Evolutionary conservation across 2,113 vertebrate species (phyloP), one percentile per base, ranked within the genome.

Genomic region (Vidua macroura): DNA sequence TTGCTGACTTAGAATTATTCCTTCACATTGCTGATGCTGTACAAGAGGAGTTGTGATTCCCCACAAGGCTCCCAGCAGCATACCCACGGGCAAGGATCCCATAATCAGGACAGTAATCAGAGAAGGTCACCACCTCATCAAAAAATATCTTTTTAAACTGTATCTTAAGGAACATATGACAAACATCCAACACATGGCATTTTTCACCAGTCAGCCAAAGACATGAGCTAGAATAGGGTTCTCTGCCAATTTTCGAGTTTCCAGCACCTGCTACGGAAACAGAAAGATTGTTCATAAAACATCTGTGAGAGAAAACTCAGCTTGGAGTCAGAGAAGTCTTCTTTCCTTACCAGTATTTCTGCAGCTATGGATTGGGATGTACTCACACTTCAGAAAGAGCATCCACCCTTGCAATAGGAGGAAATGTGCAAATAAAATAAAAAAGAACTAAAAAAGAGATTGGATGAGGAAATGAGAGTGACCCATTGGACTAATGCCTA

Each of bases 181-280:
- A 90, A 93, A 84, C 17, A 82, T 44, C 37, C n/a, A 82, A 49
- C 44, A 39, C 51, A 31, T 21, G 33, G 39, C 23, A 63, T 91
- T 96, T 88, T 88, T 75, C 64, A 84, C 52, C 52, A 87, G 43
- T 48, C 59, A 77, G n/a, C 37, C 88, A 49, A 73, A 93, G 33
- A 68, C 11, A 49, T 53, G 52, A 81, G 31, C 25, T 72, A 52
- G 33, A 60, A 70, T 14, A 64, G n/a, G 2, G 6, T 67, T 82
- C 18, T 51, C 52, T 75, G 64, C 69, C 87, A 92, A 55, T 70
- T 94, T 78, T 75, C 2, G 1, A 39, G 15, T 94, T 96, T 78
- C 49, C 64, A 89, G 52, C 73, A 81, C 43, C 78, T 92, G 64
- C 56, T 64, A 64, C n/a, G 49, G 81, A 89, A 92, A 59, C 48